Conservation (phyloP, 2,797 vertebrate species). For the Scarus forsteni region DNA sequence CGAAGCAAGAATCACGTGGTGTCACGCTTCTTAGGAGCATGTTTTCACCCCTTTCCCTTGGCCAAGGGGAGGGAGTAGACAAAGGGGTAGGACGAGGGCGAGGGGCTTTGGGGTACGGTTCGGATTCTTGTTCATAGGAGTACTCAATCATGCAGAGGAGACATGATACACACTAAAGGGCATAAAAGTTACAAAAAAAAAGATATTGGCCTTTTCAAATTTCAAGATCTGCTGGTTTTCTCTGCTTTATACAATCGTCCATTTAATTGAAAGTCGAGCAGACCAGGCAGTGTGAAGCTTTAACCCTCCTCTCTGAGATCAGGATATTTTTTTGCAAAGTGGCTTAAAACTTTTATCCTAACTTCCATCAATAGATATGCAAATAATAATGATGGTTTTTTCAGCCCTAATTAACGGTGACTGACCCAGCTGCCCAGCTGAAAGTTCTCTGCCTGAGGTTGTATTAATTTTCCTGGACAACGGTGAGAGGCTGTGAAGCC, state of each 20-base stretch:
- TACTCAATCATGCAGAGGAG: too few relatives aligned
- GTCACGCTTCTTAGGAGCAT: too few relatives aligned
- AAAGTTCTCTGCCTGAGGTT: constrained; percentile 15
- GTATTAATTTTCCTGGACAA: constrained; percentile 37
- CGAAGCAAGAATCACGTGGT: too few relatives aligned
- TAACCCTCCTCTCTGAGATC: background rate
- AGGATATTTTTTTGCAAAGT: background rate
- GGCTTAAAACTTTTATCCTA: background rate
- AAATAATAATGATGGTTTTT: constrained; percentile 10
- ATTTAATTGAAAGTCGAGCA: background rate
- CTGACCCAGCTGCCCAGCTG: background rate
- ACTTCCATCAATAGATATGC: background rate
- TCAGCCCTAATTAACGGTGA: background rate
- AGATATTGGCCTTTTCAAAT: background rate
- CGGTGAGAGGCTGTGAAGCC: constrained; percentile 27
- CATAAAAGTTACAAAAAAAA: background rate
- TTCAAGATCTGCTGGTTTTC: background rate
- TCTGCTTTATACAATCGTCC: background rate
- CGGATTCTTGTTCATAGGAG: too few relatives aligned
- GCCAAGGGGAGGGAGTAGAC: too few relatives aligned
- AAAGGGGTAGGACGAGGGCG: too few relatives aligned
- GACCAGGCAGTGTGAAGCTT: background rate
- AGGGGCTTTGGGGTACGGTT: too few relatives aligned
- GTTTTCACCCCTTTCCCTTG: too few relatives aligned
- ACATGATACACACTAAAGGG: too few relatives aligned